Conservation (phyloP, 53 echinoderm and acorn worm genomes). For the Luidia sarsii region DNA sequence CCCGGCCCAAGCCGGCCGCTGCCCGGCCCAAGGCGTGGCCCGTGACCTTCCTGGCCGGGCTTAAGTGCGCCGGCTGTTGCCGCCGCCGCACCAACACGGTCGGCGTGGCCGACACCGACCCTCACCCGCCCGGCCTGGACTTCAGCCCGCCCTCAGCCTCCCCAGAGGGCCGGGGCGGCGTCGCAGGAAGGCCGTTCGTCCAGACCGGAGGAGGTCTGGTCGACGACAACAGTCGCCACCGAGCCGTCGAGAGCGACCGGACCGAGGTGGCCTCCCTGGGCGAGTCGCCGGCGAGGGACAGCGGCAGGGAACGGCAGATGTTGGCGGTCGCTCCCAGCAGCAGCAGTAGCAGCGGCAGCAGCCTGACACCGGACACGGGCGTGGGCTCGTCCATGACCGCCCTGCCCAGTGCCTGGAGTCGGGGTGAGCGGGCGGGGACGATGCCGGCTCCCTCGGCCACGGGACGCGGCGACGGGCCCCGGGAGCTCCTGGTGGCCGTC, state of each 20-base stretch:
- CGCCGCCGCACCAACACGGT: not conserved
- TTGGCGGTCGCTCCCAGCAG: not conserved
- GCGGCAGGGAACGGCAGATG: not conserved
- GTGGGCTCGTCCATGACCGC: slow-evolving; percentile 23
- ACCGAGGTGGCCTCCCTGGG: not conserved
- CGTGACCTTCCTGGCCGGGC: not conserved
- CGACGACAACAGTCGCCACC: not conserved
- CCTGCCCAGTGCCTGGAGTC: not conserved
- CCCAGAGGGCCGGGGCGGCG: too few relatives aligned
- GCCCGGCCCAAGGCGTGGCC: not conserved
- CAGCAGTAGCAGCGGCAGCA: not conserved
- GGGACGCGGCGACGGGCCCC: not conserved
- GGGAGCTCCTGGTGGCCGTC: slow-evolving; percentile 5
- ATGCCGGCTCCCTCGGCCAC: not conserved
- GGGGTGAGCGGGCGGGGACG: not conserved
- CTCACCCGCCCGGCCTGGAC: not conserved
- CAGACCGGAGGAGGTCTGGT: not conserved
- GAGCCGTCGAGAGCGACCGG: not conserved
- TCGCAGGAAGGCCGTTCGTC: too few relatives aligned
- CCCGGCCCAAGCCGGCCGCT: not conserved
- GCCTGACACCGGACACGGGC: slow-evolving; percentile 32
- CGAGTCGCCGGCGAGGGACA: not conserved
- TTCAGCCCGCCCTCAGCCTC: not conserved
- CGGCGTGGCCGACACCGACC: not conserved
- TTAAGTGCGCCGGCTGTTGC: not conserved